Evolutionary conservation across 2,888 invertebrate genomes (phyloP).

Genomic region (Anodontia alba): DNA sequence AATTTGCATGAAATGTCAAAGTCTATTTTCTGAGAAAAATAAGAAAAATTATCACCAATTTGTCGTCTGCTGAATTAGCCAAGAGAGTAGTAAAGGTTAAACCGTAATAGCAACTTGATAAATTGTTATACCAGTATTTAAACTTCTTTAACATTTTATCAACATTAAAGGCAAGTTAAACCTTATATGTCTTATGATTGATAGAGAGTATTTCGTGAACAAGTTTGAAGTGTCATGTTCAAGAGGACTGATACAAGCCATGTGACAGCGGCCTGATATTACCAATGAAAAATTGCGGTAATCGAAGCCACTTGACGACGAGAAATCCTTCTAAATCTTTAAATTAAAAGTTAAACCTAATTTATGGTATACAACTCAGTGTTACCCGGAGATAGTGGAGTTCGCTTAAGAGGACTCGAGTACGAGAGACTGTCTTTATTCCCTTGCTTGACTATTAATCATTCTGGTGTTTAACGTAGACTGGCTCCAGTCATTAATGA

Average conservation of each 20-base stretch:
- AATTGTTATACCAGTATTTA: slow-evolving; percentile 63
- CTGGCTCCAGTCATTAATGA: too few species aligned
- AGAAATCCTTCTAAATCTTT: slow-evolving; percentile 40
- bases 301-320: slow-evolving; percentile 31
- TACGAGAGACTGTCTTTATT: background rate
- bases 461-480: too few species aligned
- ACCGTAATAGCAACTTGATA: slow-evolving; percentile 56
- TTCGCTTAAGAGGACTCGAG: background rate
- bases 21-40: too few species aligned
- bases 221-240: slow-evolving; percentile 58
- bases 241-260: slow-evolving; percentile 58
- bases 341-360: slow-evolving; percentile 53
- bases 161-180: slow-evolving; percentile 55
- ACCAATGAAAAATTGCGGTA: slow-evolving; percentile 53
- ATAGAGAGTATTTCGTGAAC: slow-evolving; percentile 60
- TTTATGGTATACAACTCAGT: slow-evolving; percentile 38
- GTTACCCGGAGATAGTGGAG: slow-evolving; percentile 14
- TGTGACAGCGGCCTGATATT: slow-evolving; percentile 45
- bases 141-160: slow-evolving; percentile 65
- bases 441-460: too few species aligned
- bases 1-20: too few species aligned
- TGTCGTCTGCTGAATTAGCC: too few species aligned
- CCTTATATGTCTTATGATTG: slow-evolving; percentile 61
- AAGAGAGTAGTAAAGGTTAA: too few species aligned
- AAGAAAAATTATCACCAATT: too few species aligned